A percentile compares a stretch with the other conserved stretches of the same genome.
Evolutionary conservation across 2,113 vertebrate species (phyloP).

Genomic region (Potamarius usumacintae): DNA sequence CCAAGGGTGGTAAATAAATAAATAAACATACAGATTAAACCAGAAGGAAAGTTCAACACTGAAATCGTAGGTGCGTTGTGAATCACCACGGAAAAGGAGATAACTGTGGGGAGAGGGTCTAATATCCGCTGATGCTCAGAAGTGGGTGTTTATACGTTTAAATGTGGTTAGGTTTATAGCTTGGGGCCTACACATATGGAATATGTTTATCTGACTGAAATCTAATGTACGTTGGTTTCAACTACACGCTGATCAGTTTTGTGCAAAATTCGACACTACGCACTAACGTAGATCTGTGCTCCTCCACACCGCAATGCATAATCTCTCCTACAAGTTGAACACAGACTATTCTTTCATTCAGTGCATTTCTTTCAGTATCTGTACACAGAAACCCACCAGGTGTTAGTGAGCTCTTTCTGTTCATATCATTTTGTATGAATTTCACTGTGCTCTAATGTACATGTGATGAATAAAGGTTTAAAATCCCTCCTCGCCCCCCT

Average conservation of each 20-base stretch:
- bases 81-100: slow-evolving; percentile 41
- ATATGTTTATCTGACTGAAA: slow-evolving; percentile 9
- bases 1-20: background rate
- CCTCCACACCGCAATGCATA: background rate
- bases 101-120: slow-evolving; percentile 15
- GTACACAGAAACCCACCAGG: background rate
- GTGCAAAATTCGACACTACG: no score
- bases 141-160: slow-evolving; percentile 54
- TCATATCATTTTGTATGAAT: background rate
- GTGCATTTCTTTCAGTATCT: background rate
- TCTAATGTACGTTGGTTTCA: background rate
- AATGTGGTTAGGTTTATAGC: slow-evolving; percentile 26
- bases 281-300: background rate
- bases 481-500: no score
- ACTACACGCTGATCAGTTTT: background rate
- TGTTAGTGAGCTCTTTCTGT: background rate
- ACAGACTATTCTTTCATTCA: background rate
- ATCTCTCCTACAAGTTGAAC: background rate
- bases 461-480: no score
- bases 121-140: slow-evolving; percentile 37
- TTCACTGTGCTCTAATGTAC: no score
- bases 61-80: slow-evolving; percentile 25
- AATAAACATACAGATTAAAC: background rate
- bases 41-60: background rate
- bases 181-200: slow-evolving; percentile 42